Percentiles rank a stretch among this genome's conserved stretches.
These are phyloP conservation scores for Microcebus murinus DNA, from an alignment of 2,113 vertebrate genomes.

Conservation along the genomic window DNA sequence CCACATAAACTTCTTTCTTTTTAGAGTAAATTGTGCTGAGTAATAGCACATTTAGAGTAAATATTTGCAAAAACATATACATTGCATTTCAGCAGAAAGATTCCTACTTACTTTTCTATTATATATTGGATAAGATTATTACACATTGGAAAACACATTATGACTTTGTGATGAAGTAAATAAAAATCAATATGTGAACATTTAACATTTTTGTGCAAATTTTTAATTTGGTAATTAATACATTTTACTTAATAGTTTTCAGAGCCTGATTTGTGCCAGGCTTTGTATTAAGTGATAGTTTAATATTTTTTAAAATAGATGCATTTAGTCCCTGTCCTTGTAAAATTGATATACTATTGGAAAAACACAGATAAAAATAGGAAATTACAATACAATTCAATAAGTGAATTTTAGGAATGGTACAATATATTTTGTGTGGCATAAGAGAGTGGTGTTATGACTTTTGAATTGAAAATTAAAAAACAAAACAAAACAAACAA, in stretches of 20 bases:
- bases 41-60: too few relatives aligned
- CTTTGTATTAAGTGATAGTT: background rate
- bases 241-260: background rate
- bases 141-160: background rate
- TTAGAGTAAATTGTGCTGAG: background rate
- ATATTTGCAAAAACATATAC: background rate
- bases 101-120: background rate
- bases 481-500: background rate
- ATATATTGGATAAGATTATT: background rate
- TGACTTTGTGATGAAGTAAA: background rate
- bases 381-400: background rate
- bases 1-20: background rate
- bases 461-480: background rate
- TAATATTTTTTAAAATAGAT: background rate
- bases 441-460: background rate
- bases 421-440: accelerated
- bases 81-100: background rate
- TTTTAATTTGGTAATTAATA: background rate
- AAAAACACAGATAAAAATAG: background rate
- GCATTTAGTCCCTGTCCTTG: background rate
- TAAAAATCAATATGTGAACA: background rate
- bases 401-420: background rate
- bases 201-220: background rate
- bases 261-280: background rate
- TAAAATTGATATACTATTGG: background rate